A percentile compares a stretch with the other conserved stretches of the same genome.
phyloP scores from a whole-genome alignment of 2,888 invertebrate genomes.

The Lucinisca nassula region DNA sequence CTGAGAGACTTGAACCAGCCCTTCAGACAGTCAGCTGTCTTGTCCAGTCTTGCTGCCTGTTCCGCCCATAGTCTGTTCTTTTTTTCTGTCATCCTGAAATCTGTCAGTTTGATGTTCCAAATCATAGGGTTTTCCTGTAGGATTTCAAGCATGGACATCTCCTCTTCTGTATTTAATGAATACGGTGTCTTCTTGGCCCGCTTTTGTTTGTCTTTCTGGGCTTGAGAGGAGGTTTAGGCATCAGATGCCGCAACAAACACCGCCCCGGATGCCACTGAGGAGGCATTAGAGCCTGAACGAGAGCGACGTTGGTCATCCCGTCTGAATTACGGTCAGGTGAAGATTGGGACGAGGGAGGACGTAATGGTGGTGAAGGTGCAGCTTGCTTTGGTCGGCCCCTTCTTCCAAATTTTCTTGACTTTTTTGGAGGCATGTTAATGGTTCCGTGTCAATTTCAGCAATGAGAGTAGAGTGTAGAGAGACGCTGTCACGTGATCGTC shows the following conservation, averaged over 20 bases:
- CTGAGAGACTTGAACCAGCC: conserved; percentile 58
- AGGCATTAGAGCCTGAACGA: conserved; percentile 8
- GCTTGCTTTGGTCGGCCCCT: neutral
- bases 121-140: neutral
- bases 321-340: neutral
- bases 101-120: neutral
- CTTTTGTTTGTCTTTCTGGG: neutral
- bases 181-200: neutral
- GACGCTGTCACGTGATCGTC: too few species aligned
- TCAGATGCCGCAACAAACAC: neutral
- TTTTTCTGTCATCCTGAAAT: neutral
- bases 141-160: neutral
- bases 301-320: neutral
- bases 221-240: neutral
- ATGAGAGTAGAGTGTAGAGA: too few species aligned
- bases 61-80: neutral
- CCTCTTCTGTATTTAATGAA: neutral
- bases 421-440: neutral
- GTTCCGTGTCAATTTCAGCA: neutral
- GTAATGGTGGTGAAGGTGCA: neutral
- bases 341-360: neutral
- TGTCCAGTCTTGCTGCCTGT: neutral
- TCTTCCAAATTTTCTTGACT: neutral
- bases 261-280: neutral
- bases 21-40: conserved; percentile 39